Evolutionary conservation across 2,113 vertebrate species (phyloP), one percentile per base, ranked within the genome.

Genomic region (Psilopsiagon aymara): DNA sequence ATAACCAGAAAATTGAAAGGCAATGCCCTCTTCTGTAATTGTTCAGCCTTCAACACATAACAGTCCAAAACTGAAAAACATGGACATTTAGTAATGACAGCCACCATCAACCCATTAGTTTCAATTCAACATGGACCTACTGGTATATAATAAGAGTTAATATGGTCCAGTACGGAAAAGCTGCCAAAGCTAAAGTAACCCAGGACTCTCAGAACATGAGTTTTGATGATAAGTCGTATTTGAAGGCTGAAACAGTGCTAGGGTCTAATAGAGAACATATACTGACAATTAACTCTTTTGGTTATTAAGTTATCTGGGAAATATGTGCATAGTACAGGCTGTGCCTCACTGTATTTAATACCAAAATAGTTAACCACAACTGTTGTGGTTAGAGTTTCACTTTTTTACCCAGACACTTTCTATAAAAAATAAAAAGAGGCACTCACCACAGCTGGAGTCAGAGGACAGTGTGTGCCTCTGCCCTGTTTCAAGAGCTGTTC

Each of bases 281-380:
- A 44, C n/a, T 70, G 19, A 29, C 74, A 74, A 64, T 21, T 47
- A 43, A 41, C 43, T 68, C 17, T 7, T 88, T 69, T 9, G 31
- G 6, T 57, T 91, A 85, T 63, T 21, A 87, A 53, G 31, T 85
- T 82, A 69, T 43, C 39, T 68, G 47, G 29, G 66, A 94, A 92
- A 76, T 68, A 82, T 0, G 1, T 62, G 19, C n/a, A 41, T 8
- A 59, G 21, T 27, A 62, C 52, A 44, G 4, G 57, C 43, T 2
- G 3, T 11, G 3, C 43, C 39, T 39, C 53, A 44, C 23, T 53
- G 25, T 21, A 60, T 60, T 82, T 71, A 31, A 53, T 87, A 28
- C 24, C 47, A 83, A 63, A 74, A 79, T 9, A 63, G 37, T 28
- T 37, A 66, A 88, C 14, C 13, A 70, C 82, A 96, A 33, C 9